Evolutionary conservation across 2,113 vertebrate species (phyloP), one percentile per base, ranked within the genome.

Genomic region (Mesoclemmys tuberculata): DNA sequence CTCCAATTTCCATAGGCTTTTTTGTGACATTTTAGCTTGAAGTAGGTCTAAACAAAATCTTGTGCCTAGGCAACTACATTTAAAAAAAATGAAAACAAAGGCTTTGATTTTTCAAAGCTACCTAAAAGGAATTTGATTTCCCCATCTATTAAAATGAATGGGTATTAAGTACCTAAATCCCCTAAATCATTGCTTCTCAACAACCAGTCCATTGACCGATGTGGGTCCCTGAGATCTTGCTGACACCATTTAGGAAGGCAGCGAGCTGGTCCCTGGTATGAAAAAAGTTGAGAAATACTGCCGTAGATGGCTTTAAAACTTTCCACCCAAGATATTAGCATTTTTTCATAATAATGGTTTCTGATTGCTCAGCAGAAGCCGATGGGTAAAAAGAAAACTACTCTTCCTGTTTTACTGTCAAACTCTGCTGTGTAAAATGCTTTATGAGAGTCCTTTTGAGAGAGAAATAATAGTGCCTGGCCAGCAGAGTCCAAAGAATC

Each of bases 51-150:
- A 92, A 84, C 52, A 91, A 90, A 94, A 88, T 68, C 49, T 88
- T 84, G 49, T 29, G 8, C 31, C 6, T 41, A 71, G 87, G 31
- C 11, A 83, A 56, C 24, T 58, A 6, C 22, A 49, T 82, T 93
- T n/a, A n/a, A 85, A 92, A 84, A 64, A 84, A 89, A 41, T 46
- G 58, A 82, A 54, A 78, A 48, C 77, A 64, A 61, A 0, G 29
- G 51, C 56, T 91, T 87, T 18, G 49, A 90, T 21, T 95, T 97
- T 92, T 90, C 92, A 91, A 38, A 93, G 80, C 79, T 90, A 8
- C 90, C 91, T 58, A 61, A 87, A 84, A 83, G 51, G 91, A 93
- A 94, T 79, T 94, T 92, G 90, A 68, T 86, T 68, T 96, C 82
- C 31, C 0, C 46, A 83, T 81, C 75, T 51, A 41, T 91, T 94